Evolutionary conservation across 2,113 vertebrate genomes (phyloP).

Genomic region (Scomber japonicus): DNA sequence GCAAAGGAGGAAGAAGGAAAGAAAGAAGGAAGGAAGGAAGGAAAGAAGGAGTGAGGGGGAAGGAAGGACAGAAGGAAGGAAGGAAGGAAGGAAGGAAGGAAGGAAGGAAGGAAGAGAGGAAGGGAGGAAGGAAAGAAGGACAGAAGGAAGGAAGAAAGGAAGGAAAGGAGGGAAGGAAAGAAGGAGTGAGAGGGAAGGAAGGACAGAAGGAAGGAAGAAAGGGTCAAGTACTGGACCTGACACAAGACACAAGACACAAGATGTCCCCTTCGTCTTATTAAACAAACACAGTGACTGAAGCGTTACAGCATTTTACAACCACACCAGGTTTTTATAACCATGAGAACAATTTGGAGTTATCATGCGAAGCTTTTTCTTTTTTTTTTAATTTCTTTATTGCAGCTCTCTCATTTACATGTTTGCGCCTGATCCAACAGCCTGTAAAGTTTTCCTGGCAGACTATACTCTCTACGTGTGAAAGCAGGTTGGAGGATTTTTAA

Average conservation of each 20-base stretch:
- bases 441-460: not conserved
- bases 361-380: not conserved
- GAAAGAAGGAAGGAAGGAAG: too few species aligned
- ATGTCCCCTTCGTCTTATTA: not conserved
- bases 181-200: too few species aligned
- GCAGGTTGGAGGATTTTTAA: not conserved
- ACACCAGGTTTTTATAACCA: not conserved
- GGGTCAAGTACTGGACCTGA: not conserved
- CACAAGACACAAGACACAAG: conserved; percentile 1
- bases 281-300: not conserved
- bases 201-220: too few species aligned
- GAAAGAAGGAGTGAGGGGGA: too few species aligned
- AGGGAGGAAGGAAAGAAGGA: too few species aligned
- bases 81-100: too few species aligned
- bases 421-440: too few species aligned
- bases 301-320: not conserved
- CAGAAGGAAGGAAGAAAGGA: too few species aligned
- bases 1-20: too few species aligned
- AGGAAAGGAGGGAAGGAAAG: too few species aligned
- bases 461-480: not conserved
- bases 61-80: too few species aligned
- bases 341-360: not conserved
- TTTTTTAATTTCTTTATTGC: conserved; percentile 2
- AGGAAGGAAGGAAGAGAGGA: too few species aligned
- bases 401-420: not conserved